Conservation (phyloP, 1,140 invertebrate species). For the Steinernema feltiae region DNA sequence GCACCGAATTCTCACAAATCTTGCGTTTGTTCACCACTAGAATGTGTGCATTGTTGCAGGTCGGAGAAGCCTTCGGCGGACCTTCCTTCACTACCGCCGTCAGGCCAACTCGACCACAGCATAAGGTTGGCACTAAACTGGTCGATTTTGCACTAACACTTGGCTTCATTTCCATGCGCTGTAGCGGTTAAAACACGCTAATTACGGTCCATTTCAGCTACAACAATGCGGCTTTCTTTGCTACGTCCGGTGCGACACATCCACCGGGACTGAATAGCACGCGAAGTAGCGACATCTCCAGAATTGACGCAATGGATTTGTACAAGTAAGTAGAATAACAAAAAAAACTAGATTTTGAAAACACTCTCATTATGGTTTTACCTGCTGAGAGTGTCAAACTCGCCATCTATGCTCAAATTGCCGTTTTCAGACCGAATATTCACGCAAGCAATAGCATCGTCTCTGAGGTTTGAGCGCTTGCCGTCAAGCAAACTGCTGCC, state of each 20-base stretch:
- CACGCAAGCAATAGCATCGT: constrained; percentile 50
- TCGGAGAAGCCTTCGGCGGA: constrained; percentile 21
- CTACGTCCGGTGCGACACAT: constrained; percentile 35
- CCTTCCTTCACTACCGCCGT: constrained; percentile 40
- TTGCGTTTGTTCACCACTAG: no score
- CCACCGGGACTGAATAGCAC: constrained; percentile 32
- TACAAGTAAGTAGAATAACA: constrained; percentile 23
- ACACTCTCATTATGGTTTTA: constrained; percentile 18
- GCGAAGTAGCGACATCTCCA: constrained; percentile 46
- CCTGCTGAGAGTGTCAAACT: no score
- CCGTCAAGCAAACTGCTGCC: neutral
- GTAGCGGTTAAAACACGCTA: no score
- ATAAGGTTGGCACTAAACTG: constrained; percentile 36
- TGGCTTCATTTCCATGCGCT: no score
- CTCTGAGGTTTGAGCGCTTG: constrained; percentile 41
- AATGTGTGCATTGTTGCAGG: neutral
- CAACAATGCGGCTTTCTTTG: constrained; percentile 54
- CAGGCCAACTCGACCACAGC: constrained; percentile 45
- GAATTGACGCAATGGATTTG: constrained; percentile 30
- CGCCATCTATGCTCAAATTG: no score
- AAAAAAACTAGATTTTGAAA: constrained; percentile 14
- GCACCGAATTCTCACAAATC: no score
- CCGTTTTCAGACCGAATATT: constrained; percentile 30
- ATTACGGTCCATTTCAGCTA: constrained; percentile 47
- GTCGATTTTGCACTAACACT: constrained; percentile 10